Conservation (phyloP, 2,113 vertebrate species). For the Sinocyclocheilus rhinocerous region DNA sequence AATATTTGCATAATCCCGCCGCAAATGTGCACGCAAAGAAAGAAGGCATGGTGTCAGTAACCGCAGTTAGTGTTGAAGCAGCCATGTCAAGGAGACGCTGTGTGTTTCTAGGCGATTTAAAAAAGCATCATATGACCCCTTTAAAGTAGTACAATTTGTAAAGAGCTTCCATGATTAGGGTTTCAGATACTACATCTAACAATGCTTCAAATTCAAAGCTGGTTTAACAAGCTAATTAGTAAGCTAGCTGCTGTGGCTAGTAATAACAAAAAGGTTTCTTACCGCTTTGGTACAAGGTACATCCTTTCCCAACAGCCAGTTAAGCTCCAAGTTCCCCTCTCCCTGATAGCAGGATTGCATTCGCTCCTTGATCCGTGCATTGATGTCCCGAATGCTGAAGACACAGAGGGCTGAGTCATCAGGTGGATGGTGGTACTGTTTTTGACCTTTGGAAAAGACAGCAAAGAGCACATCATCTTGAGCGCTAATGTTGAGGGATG, state of each 20-base stretch:
- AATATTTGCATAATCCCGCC: too few species aligned
- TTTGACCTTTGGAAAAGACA: slow-evolving; percentile 97
- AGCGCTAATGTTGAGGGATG: slow-evolving; percentile 85
- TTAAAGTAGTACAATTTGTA: neutral
- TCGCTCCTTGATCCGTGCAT: slow-evolving; percentile 92
- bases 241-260: too few species aligned
- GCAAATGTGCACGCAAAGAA: too few species aligned
- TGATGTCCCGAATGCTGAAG: slow-evolving; percentile 91
- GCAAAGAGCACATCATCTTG: slow-evolving; percentile 94
- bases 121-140: too few species aligned
- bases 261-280: slow-evolving; percentile 65
- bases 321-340: slow-evolving; percentile 96
- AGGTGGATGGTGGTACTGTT: slow-evolving; percentile 92
- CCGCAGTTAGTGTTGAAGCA: too few species aligned
- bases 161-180: neutral
- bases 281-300: slow-evolving; percentile 98
- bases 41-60: too few species aligned
- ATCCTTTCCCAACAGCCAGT: slow-evolving; percentile 96
- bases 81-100: too few species aligned
- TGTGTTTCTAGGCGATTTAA: too few species aligned
- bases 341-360: slow-evolving; percentile 98
- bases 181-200: slow-evolving; percentile 3
- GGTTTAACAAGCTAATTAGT: neutral
- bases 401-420: slow-evolving; percentile 95
- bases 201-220: slow-evolving; percentile 7